Percentiles rank a stretch among this genome's conserved stretches.
phyloP scores from a whole-genome alignment of 2,113 vertebrate genomes.

The Psammodynastes pulverulentus region DNA sequence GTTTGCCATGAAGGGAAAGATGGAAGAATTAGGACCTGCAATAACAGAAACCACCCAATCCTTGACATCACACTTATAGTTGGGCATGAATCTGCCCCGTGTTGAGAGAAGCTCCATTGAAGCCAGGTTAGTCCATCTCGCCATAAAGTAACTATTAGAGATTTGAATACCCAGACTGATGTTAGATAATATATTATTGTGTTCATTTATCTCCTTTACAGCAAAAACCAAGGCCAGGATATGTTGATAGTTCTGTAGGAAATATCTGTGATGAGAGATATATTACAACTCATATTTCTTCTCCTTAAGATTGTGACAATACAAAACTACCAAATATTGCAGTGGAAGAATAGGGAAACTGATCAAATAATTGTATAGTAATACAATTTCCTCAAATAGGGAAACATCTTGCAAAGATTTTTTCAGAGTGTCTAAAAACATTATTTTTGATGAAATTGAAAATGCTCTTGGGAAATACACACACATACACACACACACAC shows the following conservation, averaged over 20 bases:
- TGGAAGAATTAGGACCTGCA: not conserved
- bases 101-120: not conserved
- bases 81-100: not conserved
- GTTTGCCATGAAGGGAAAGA: not conserved
- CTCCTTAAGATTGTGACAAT: not conserved
- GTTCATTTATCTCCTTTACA: not conserved
- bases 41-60: not conserved
- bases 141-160: not conserved
- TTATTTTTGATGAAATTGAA: no score
- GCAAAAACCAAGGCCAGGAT: not conserved
- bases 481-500: no score
- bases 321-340: not conserved
- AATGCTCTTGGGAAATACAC: no score
- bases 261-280: not conserved
- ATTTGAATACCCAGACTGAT: not conserved
- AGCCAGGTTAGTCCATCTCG: not conserved
- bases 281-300: not conserved
- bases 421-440: no score
- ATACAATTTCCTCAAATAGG: no score
- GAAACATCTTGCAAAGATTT: no score
- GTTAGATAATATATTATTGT: not conserved
- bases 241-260: not conserved
- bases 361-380: not conserved
- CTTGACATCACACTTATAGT: not conserved
- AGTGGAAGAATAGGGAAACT: not conserved